Evolutionary conservation across 2,113 vertebrate species (phyloP).

Genomic region (Tringa solitaria): DNA sequence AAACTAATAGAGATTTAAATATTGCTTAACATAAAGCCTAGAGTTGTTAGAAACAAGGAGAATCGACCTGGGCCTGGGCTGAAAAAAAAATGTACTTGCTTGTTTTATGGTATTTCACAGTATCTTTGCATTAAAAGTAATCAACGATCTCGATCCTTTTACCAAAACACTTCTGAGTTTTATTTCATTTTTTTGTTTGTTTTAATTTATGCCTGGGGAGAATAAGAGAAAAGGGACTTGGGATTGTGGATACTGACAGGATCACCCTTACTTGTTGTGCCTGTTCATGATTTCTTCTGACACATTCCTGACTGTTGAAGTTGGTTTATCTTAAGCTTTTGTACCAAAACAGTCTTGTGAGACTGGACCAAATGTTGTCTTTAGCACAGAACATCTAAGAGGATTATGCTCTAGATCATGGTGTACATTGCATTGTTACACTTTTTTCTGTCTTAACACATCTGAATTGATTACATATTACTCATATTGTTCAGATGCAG

Average conservation of each 20-base stretch:
- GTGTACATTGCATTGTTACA: not conserved
- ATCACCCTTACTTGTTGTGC: not conserved
- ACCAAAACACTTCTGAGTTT: not conserved
- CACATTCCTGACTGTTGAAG: rapidly evolving
- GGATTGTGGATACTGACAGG: not conserved
- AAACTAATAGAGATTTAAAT: not conserved
- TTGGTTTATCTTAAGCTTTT: not conserved
- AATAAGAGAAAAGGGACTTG: not conserved
- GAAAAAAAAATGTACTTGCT: not conserved
- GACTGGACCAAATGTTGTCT: not conserved
- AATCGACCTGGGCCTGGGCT: not conserved
- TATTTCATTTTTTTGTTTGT: not conserved
- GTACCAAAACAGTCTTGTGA: not conserved
- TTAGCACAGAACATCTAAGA: not conserved
- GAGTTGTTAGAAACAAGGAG: not conserved
- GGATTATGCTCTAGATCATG: not conserved
- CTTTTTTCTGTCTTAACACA: not conserved
- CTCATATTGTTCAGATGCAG: not conserved
- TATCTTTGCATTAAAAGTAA: not conserved
- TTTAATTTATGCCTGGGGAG: not conserved
- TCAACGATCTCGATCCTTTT: not conserved
- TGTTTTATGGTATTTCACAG: not conserved
- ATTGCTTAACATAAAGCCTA: not conserved
- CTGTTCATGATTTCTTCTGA: rapidly evolving
- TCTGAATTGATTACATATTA: not conserved